A percentile compares a stretch with the other conserved stretches of the same genome.
These are phyloP conservation scores for Epinephelus fuscoguttatus DNA, from an alignment of 2,113 vertebrate species.

Conservation along the genomic window DNA sequence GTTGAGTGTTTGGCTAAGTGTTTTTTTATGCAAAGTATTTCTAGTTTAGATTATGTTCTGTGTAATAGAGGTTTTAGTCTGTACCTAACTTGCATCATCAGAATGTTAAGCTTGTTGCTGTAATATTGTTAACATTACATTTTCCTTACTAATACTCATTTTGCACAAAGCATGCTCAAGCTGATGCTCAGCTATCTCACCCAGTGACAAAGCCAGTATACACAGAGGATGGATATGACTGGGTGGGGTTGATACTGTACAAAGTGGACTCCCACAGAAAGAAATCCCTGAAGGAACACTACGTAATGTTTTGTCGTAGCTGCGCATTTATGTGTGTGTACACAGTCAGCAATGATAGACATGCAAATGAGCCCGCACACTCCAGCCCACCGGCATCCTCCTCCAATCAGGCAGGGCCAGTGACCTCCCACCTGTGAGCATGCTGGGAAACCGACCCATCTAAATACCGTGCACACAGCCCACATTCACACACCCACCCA, in stretches of 20 bases:
- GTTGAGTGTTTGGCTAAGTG: background rate
- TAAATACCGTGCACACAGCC: constrained; percentile 52
- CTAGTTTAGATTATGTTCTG: background rate
- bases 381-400: constrained; percentile 15
- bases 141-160: background rate
- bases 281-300: background rate
- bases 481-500: constrained; percentile 47
- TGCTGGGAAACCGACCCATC: constrained; percentile 35
- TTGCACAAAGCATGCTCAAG: background rate
- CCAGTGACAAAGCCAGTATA: background rate
- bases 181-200: background rate
- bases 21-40: background rate
- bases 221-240: too few relatives aligned
- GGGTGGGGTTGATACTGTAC: background rate
- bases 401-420: constrained; percentile 40
- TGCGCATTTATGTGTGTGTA: background rate
- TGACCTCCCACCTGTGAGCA: constrained; percentile 56
- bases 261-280: background rate
- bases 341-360: constrained; percentile 11
- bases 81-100: background rate
- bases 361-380: constrained; percentile 34
- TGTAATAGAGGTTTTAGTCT: background rate
- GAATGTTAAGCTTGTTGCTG: background rate
- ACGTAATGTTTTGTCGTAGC: background rate
- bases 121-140: background rate